Conservation (phyloP, 2,113 vertebrate genomes). For the Genyomyrus donnyi region DNA sequence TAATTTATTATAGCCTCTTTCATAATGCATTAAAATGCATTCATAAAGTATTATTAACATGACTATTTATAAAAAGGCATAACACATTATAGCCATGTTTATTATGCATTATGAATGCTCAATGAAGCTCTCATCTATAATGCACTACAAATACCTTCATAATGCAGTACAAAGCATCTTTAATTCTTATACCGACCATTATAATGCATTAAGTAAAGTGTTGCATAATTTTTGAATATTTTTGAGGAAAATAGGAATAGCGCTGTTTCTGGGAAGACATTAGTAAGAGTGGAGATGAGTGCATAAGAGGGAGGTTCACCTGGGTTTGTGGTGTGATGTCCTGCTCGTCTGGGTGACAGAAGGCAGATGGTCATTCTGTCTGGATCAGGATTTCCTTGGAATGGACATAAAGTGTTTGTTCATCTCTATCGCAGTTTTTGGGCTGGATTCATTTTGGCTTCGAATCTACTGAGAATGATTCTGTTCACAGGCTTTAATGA, state of each 20-base stretch:
- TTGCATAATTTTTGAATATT: not conserved
- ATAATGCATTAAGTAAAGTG: no score
- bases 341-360: not conserved
- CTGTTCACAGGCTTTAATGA: not conserved
- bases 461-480: not conserved
- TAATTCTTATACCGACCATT: no score
- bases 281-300: not conserved
- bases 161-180: no score
- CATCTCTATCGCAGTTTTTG: not conserved
- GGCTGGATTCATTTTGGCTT: not conserved
- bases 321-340: not conserved
- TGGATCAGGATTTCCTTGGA: not conserved
- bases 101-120: no score
- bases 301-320: not conserved
- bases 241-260: constrained; percentile 10
- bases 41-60: not conserved
- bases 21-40: not conserved
- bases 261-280: not conserved
- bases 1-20: not conserved
- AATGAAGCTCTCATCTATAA: no score
- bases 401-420: not conserved
- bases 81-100: no score
- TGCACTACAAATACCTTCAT: no score
- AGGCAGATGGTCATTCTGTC: not conserved
- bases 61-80: no score